Conservation (phyloP, 2,797 vertebrate species). For the Peromyscus eremicus region DNA sequence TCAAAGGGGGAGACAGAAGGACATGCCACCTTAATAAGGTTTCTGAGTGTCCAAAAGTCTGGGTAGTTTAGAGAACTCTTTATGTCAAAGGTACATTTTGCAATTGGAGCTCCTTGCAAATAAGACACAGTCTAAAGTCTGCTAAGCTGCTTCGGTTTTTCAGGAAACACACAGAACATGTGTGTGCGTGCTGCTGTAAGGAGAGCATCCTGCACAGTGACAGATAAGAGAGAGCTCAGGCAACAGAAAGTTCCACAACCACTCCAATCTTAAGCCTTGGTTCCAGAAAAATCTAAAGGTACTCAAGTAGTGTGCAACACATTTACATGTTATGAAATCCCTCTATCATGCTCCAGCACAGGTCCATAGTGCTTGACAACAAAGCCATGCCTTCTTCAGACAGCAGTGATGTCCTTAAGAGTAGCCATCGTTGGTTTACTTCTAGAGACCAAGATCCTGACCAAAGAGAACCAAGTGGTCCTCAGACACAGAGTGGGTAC, state of each 20-base stretch:
- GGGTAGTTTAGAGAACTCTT: not conserved
- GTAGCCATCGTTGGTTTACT: constrained; percentile 10
- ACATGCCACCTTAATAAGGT: not conserved
- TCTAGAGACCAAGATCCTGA: constrained; percentile 38
- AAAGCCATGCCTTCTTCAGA: not conserved
- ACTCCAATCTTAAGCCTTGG: not conserved
- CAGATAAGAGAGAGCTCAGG: not conserved
- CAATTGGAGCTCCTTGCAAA: not conserved
- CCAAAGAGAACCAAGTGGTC: not conserved
- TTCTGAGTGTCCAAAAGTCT: not conserved
- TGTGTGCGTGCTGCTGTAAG: not conserved
- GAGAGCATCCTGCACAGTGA: not conserved
- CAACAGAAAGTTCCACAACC: not conserved
- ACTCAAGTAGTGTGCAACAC: not conserved
- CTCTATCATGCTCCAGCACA: not conserved
- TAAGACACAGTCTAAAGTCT: not conserved
- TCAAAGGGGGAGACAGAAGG: not conserved
- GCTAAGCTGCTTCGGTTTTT: not conserved
- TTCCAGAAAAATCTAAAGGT: not conserved
- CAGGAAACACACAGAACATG: not conserved
- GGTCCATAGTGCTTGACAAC: not conserved
- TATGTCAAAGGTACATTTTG: not conserved
- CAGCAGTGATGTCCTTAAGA: not conserved
- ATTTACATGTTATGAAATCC: not conserved
- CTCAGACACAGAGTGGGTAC: not conserved